Base-by-base conservation (phyloP, 2,797 vertebrate genomes). In the Coregonus suidteri region DNA sequence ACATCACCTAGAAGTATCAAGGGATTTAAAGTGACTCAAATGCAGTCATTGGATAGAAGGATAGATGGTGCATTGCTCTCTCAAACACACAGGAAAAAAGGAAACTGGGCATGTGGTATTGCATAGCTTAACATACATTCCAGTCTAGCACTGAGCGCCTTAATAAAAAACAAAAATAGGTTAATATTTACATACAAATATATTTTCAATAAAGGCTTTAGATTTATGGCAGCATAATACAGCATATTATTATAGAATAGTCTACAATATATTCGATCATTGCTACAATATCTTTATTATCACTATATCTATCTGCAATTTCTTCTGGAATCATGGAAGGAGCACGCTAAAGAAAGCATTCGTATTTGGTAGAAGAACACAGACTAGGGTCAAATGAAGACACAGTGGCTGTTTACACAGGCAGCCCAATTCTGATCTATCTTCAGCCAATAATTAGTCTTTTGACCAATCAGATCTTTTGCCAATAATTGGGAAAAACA, bases 161-260 rank as follows among this genome's bases (percentile, higher is more conserved):
- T 34, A 52, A 71, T 74, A 59, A 14, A 74, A 81, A 47, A 82
- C 76, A 85, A 88, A 93, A 93, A n/a, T 93, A 93, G 92, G 79
- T 93, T 93, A 92, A 84, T 91, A 92, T 93, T 88, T 93, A 93
- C 92, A 92, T 74, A 74, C 37, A 79, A 72, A 81, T 80, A 81
- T 0, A 47, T 62, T 35, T 67, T 76, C 67, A 47, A 76, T 77
- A 81, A 83, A 88, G 72, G 84, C 82, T 87, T 86, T 87, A 82
- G 81, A 70, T 83, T 78, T 77, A 74, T 77, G 79, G 20, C 3
- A 64, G 64, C 75, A 53, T 25, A 65, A 73, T 75, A 64, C 20
- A 75, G 14, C 77, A 62, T 13, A 47, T 47, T 47, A 7, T 62
- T 62, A 62, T n/a, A 62, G 18, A 62, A 59, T 59, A 66, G 30